A percentile compares a stretch with the other conserved stretches of the same genome.
Conservation (phyloP, 2,113 vertebrate genomes). For the Triplophysa dalaica region DNA sequence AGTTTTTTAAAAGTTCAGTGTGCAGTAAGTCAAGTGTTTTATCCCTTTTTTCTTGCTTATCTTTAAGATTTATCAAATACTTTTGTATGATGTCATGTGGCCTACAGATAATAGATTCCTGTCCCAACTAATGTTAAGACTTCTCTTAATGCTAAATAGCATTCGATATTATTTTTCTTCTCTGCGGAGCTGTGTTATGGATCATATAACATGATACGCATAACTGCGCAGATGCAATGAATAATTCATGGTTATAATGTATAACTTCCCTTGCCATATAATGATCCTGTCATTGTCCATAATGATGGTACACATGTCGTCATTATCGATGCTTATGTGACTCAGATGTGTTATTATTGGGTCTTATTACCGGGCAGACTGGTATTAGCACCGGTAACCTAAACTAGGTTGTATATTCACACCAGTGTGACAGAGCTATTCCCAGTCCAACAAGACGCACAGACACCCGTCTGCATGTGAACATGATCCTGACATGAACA, state of each 20-base stretch:
- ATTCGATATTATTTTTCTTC: neutral
- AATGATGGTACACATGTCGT: neutral
- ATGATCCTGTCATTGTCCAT: neutral
- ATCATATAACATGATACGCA: neutral
- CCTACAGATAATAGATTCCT: too few species aligned
- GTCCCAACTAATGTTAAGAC: too few species aligned
- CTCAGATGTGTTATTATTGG: conserved; percentile 36
- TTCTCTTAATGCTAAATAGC: neutral
- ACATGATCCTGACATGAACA: conserved; percentile 30
- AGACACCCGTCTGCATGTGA: conserved; percentile 34
- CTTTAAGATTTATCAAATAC: too few species aligned
- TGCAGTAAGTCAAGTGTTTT: too few species aligned
- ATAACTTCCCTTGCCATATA: neutral
- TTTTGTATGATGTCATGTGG: too few species aligned
- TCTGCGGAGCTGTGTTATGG: neutral
- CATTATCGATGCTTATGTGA: neutral
- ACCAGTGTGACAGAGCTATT: conserved; percentile 57
- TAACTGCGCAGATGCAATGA: neutral
- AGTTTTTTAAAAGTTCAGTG: neutral
- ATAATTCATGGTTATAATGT: neutral
- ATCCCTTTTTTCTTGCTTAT: too few species aligned
- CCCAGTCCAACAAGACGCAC: conserved; percentile 44
- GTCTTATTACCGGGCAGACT: conserved; percentile 32
- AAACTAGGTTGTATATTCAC: conserved; percentile 51
- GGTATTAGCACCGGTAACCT: conserved; percentile 46